Evolutionary conservation across 2,888 invertebrate genomes (phyloP), one percentile per base, ranked within the genome.

Genomic region (Eilema caniola): DNA sequence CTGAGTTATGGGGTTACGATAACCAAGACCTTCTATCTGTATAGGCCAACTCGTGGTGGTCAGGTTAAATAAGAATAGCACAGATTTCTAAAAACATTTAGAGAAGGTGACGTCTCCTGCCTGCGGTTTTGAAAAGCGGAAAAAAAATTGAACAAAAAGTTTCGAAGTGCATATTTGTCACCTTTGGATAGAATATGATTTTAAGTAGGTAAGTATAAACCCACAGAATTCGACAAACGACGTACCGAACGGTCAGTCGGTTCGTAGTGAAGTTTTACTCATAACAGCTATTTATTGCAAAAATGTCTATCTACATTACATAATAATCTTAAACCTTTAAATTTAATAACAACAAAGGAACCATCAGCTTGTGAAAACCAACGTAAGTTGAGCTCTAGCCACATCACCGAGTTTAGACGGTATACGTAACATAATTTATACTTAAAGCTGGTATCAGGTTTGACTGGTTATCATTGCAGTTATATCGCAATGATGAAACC

Each of bases 401-500:
- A 61, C 59, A 8, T 61, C 61, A 33, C 25, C 33, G 12, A 37
- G 23, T 33, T 37, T 16, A 37, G 23, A 23, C 31, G 25, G 61
- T 41, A 25, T 25, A 24, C 25, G 57, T 59, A 31, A 65, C 23
- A 31, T 31, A n/a, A 31, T 31, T 65, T 23, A 23, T 57, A 24
- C 3, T 25, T 56, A 14, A 8, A 60, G 14, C 62, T 76, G 72
- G 76, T 68, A 66, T 79, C 81, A 78, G 63, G 73, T 69, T 70
- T 78, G n/a, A 73, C 73, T 85, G 83, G 87, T 82, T 73, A 69
- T 68, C 71, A 77, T 20, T 78, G 80, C 77, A 82, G 86, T 87
- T 90, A 90, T 89, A 89, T 90, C 86, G 85, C 83, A 82, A 87
- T 91, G 88, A 88, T 86, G 92, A 89, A 57, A 65, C 28, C 28